These are phyloP conservation scores for Herminia tarsipennalis DNA, from an alignment of 2,888 invertebrate genomes.

Conservation along the genomic window DNA sequence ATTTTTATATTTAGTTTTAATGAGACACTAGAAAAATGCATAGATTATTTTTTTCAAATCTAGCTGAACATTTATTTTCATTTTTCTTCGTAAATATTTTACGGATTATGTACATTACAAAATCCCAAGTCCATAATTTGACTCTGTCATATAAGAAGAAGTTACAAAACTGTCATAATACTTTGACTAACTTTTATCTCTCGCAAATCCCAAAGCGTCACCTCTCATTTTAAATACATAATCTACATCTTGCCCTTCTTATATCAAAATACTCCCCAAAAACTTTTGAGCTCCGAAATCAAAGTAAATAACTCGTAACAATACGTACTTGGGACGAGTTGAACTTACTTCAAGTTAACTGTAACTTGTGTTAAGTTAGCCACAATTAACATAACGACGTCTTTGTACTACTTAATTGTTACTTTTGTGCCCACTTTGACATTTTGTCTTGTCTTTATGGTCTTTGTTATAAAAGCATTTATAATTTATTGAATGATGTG, in stretches of 20 bases:
- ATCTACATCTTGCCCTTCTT: neutral
- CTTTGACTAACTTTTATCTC: neutral
- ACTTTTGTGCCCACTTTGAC: slow-evolving; percentile 35
- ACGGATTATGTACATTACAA: too few relatives aligned
- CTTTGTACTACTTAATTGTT: slow-evolving; percentile 43
- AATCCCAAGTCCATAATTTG: too few relatives aligned
- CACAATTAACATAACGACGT: slow-evolving; percentile 62
- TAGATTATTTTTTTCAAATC: too few relatives aligned
- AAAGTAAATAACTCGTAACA: slow-evolving; percentile 41
- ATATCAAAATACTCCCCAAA: slow-evolving; percentile 1
- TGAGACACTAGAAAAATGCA: too few relatives aligned
- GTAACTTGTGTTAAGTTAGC: slow-evolving; percentile 39
- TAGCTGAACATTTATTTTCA: too few relatives aligned
- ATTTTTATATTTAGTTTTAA: too few relatives aligned
- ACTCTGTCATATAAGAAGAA: too few relatives aligned
- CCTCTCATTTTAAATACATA: neutral
- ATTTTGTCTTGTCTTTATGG: slow-evolving; percentile 25
- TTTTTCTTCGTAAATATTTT: too few relatives aligned
- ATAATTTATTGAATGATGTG: neutral
- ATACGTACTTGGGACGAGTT: slow-evolving; percentile 33
- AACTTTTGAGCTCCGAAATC: slow-evolving; percentile 33
- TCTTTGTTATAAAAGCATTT: slow-evolving; percentile 19
- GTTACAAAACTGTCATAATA: too few relatives aligned
- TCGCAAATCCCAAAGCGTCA: neutral
- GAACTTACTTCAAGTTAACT: slow-evolving; percentile 18